Conservation (phyloP, 2,888 invertebrate species). For the Coremacera marginata region DNA sequence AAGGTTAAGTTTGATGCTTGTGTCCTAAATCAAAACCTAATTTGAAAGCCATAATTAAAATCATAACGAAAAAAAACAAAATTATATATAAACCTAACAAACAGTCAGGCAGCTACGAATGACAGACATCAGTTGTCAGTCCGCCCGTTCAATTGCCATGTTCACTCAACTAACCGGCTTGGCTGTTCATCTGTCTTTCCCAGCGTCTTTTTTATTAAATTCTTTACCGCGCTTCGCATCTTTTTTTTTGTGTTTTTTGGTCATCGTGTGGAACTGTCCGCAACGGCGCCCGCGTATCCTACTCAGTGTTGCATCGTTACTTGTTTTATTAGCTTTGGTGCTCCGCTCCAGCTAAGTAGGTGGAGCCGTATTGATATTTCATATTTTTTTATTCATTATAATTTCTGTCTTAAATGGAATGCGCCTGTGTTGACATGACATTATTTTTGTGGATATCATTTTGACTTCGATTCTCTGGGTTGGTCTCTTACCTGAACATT, state of each 20-base stretch:
- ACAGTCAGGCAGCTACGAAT: constrained; percentile 6
- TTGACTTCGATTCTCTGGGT: too few relatives aligned
- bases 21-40: constrained; percentile 53
- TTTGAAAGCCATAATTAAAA: constrained; percentile 53
- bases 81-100: constrained; percentile 25
- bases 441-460: constrained; percentile 23
- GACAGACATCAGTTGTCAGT: constrained; percentile 28
- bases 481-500: not conserved
- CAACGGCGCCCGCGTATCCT: constrained; percentile 12
- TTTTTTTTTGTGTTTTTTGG: not conserved
- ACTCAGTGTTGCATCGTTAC: not conserved
- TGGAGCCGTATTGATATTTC: constrained; percentile 31
- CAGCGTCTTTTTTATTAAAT: not conserved
- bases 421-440: constrained; percentile 30
- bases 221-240: not conserved
- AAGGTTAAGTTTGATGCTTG: constrained; percentile 27
- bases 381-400: constrained; percentile 27
- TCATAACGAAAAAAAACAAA: constrained; percentile 21
- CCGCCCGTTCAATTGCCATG: constrained; percentile 12
- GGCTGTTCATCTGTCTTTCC: not conserved
- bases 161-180: not conserved
- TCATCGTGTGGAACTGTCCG: constrained; percentile 12
- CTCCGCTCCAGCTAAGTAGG: constrained; percentile 20
- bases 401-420: constrained; percentile 7
- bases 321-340: not conserved